These are phyloP conservation scores for Urocitellus parryii DNA, from an alignment of 2,113 vertebrate genomes.

Conservation along the genomic window DNA sequence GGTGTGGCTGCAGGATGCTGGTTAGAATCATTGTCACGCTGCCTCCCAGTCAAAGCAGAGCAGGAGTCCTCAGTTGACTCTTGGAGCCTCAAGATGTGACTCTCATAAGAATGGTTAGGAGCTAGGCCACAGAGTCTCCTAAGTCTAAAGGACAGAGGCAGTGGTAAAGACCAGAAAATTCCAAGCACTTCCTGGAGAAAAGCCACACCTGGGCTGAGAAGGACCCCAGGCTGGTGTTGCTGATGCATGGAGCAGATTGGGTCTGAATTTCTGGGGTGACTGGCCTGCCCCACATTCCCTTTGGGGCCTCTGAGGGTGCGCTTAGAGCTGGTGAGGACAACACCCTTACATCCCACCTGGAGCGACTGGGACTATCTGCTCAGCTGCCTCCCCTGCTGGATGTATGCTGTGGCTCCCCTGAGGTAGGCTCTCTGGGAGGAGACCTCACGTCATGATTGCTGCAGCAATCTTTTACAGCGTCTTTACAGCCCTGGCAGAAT, in stretches of 20 bases:
- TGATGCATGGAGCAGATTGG: background rate
- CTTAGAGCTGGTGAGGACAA: background rate
- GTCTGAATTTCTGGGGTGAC: background rate
- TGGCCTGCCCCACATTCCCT: background rate
- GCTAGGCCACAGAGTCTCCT: background rate
- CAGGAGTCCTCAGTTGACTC: background rate
- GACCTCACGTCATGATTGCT: background rate
- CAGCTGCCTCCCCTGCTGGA: too few species aligned
- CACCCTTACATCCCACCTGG: background rate
- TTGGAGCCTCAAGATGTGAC: too few species aligned
- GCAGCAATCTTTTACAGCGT: background rate
- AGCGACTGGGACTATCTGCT: too few species aligned
- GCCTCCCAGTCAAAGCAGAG: background rate
- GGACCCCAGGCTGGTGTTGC: background rate
- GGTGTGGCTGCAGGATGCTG: background rate
- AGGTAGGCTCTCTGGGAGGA: background rate
- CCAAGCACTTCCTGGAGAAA: background rate
- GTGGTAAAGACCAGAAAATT: background rate
- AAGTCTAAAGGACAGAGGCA: background rate
- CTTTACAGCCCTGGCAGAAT: background rate
- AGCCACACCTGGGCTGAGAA: background rate
- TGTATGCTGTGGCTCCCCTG: too few species aligned
- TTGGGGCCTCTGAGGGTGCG: background rate
- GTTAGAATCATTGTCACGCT: background rate
- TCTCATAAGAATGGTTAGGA: background rate